Base-by-base conservation (phyloP, 2,797 vertebrate species). In the Lemur catta region DNA sequence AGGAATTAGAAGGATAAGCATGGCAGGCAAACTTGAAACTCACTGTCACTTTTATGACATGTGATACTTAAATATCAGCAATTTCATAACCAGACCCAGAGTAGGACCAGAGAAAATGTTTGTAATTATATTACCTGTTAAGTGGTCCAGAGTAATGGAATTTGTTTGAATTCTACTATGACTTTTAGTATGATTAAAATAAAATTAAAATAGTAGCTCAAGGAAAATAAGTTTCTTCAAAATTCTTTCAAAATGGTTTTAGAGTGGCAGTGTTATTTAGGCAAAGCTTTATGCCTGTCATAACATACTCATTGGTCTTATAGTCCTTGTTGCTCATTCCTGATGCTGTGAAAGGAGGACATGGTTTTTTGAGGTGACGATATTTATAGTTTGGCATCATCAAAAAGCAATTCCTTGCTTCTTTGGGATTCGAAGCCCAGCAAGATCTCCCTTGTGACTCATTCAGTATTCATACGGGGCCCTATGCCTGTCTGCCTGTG, bases 371-470 rank as follows among this genome's bases (percentile, higher is more conserved):
- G 67, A 50, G 76, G n/a, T 91, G 93, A 94, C 59, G 90, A 90
- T 97, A 97, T 98, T 98, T 98, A 97, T 97, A 97, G 52, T 33
- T 97, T 79, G 80, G 96, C 76, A 80, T 59, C 87, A 98, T 93
- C 97, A 97, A 96, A 98, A 97, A 96, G 72, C 78, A 94, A 97
- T 91, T 78, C 89, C 97, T 96, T 97, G 97, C 98, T 98, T 97
- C 97, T 97, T 98, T 97, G 78, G 91, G 95, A 98, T 97, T 98
- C 3, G 2, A 65, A 90, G 93, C 92, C 96, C 74, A 72, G 94
- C 91, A 71, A 61, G 88, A 76, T 84, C 94, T 98, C 98, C 98
- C 98, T 93, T 92, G 75, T 97, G 98, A 97, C 96, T 98, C 97
- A 98, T 98, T 98, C 87, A 15, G 30, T 78, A 97, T 98, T 98